phyloP scores from a whole-genome alignment of 2,113 vertebrate species.

The Globicephala melas region DNA sequence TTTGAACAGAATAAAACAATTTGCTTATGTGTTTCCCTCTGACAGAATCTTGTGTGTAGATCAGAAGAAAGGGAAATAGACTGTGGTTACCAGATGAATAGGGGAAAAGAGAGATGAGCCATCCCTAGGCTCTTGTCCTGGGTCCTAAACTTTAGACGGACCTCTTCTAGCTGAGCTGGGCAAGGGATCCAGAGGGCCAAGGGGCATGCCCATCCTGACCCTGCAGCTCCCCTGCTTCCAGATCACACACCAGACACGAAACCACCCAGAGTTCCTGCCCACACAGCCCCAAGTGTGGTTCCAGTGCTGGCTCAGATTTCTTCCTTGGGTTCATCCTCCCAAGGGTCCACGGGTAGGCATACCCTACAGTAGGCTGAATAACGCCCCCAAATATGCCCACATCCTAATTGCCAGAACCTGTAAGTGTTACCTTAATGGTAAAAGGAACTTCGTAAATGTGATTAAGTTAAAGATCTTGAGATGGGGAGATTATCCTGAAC shows the following conservation, averaged over 20 bases:
- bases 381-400: background rate
- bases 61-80: background rate
- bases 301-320: background rate
- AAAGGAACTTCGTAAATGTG: background rate
- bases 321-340: background rate
- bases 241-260: background rate
- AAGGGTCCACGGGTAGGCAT: background rate
- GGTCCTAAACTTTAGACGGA: background rate
- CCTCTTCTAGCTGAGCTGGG: background rate
- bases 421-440: background rate
- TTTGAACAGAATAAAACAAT: background rate
- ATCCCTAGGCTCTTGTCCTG: background rate
- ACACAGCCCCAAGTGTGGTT: too few species aligned
- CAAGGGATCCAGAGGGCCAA: too few species aligned
- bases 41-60: background rate
- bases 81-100: background rate
- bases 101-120: background rate
- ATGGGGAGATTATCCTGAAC: background rate
- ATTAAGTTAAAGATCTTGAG: background rate
- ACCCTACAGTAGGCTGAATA: background rate
- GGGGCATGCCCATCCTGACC: too few species aligned
- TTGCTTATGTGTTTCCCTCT: background rate
- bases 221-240: background rate
- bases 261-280: background rate
- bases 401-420: background rate